phyloP scores from a whole-genome alignment of 2,888 invertebrate genomes.

The Mesorhabditis belari region DNA sequence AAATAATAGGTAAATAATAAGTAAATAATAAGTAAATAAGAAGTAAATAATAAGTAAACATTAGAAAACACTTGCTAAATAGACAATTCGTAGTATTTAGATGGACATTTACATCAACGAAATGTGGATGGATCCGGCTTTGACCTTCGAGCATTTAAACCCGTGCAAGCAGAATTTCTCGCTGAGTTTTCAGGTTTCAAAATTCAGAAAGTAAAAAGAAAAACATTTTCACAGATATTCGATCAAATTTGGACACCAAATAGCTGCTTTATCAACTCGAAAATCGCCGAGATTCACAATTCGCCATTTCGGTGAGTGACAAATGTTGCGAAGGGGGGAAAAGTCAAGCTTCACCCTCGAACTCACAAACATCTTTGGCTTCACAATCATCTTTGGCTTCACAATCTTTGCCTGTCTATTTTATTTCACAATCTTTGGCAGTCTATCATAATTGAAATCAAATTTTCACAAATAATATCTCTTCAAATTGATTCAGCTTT shows the following conservation, averaged over 20 bases:
- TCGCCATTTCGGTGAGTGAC: constrained; percentile 52
- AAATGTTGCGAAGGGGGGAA: too few species aligned
- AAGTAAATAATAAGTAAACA: background rate
- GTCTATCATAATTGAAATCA: too few species aligned
- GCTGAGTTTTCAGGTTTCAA: constrained; percentile 45
- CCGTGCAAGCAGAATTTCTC: constrained; percentile 52
- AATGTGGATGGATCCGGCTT: constrained; percentile 48
- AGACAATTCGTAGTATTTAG: constrained; percentile 9
- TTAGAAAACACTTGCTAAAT: background rate
- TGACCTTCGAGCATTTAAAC: constrained; percentile 46
- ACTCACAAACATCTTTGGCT: too few species aligned
- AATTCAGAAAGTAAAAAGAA: background rate
- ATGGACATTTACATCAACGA: constrained; percentile 54
- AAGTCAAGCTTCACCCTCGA: too few species aligned
- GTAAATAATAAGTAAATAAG: too few species aligned
- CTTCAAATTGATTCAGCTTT: too few species aligned
- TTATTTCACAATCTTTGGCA: too few species aligned
- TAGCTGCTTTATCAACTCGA: constrained; percentile 48
- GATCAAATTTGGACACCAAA: constrained; percentile 45
- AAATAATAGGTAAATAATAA: too few species aligned
- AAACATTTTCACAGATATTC: constrained; percentile 15
- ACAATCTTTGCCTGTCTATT: too few species aligned
- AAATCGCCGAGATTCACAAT: constrained; percentile 50
- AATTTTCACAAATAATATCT: too few species aligned
- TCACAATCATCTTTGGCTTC: too few species aligned